Evolutionary conservation across 2,888 invertebrate genomes (phyloP).

Genomic region (Perdita meconis): DNA sequence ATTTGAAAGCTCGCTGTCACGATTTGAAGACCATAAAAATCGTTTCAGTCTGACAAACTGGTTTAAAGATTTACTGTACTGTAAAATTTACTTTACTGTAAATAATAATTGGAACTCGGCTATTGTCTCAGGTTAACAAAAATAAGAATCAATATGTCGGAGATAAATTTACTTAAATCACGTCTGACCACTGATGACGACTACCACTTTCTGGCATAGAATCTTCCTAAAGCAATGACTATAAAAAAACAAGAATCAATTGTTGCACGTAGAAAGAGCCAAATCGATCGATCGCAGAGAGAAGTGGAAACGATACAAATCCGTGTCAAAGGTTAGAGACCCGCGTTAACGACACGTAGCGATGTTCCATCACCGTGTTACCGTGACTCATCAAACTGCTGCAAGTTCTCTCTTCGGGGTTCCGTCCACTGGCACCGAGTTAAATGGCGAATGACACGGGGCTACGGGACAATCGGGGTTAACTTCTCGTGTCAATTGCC

Average conservation of each 20-base stretch:
- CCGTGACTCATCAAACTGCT: conserved; percentile 56
- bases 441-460: conserved; percentile 78
- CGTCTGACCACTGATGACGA: too few species aligned
- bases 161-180: too few species aligned
- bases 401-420: conserved; percentile 38
- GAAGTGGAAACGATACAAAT: background rate
- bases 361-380: conserved; percentile 24
- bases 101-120: too few species aligned
- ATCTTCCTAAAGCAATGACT: too few species aligned
- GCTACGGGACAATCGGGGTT: conserved; percentile 77
- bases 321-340: conserved; percentile 22
- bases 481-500: conserved; percentile 83
- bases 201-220: too few species aligned
- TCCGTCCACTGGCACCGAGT: conserved; percentile 64
- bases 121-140: too few species aligned
- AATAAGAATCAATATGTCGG: too few species aligned
- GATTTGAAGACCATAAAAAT: too few species aligned
- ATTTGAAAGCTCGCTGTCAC: too few species aligned
- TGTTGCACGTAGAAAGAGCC: background rate
- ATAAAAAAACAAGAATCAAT: background rate
- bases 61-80: too few species aligned
- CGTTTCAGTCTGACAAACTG: too few species aligned
- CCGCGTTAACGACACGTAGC: conserved; percentile 24
- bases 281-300: background rate
- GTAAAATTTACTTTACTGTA: too few species aligned